Evolutionary conservation across 2,797 vertebrate genomes (phyloP).

Genomic region (Pteronotus mesoamericanus): DNA sequence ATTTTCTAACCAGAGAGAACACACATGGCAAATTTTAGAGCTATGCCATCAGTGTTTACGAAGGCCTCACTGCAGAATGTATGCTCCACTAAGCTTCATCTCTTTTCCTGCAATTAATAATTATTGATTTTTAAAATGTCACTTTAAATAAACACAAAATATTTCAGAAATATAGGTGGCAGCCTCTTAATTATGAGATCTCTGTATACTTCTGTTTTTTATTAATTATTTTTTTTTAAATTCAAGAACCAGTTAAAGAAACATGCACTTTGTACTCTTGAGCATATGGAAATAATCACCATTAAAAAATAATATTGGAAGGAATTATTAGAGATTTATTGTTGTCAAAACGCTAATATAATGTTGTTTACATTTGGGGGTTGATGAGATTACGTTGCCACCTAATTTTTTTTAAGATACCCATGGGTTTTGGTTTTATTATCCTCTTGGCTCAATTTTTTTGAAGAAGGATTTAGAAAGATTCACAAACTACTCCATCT

Average conservation of each 20-base stretch:
- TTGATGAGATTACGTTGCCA: not conserved
- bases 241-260: not conserved
- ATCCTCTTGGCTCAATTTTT: not conserved
- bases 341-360: not conserved
- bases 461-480: not conserved
- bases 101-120: slow-evolving; percentile 50
- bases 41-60: not conserved
- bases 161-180: slow-evolving; percentile 21
- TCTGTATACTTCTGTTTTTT: not conserved
- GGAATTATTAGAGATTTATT: not conserved
- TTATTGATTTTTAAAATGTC: slow-evolving; percentile 61
- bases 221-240: not conserved
- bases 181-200: not conserved
- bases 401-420: not conserved
- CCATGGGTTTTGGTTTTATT: not conserved
- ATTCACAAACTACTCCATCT: not conserved
- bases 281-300: not conserved
- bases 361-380: not conserved
- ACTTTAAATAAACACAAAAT: slow-evolving; percentile 49
- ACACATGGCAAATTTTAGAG: not conserved
- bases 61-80: not conserved
- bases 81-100: slow-evolving; percentile 33
- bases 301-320: not conserved
- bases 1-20: not conserved
- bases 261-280: not conserved